Conservation (phyloP, 2,888 invertebrate species). For the Plebejus anna region DNA sequence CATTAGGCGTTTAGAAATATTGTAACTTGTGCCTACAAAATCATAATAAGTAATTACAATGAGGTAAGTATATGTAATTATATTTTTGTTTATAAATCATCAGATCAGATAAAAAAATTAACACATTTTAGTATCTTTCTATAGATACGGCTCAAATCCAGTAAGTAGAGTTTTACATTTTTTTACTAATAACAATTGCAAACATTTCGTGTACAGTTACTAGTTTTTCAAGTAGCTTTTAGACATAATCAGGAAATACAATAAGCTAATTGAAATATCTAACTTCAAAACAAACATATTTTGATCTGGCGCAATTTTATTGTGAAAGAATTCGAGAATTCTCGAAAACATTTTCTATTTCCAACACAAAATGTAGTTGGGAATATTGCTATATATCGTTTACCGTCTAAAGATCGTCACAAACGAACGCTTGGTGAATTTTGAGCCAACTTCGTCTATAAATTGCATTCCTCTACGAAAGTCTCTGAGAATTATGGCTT, state of each 20-base stretch:
- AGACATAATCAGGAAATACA: not conserved
- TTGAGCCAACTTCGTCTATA: conserved; percentile 62
- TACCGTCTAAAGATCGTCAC: conserved; percentile 51
- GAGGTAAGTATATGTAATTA: too few species aligned
- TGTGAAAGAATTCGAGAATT: conserved; percentile 11
- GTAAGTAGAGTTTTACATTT: too few species aligned
- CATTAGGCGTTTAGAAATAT: too few species aligned
- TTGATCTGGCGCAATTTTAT: conserved; percentile 9
- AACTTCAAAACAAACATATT: conserved; percentile 40
- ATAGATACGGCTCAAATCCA: too few species aligned
- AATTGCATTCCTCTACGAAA: conserved; percentile 64
- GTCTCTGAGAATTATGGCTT: conserved; percentile 60
- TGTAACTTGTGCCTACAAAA: too few species aligned
- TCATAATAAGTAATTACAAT: too few species aligned
- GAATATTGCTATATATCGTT: conserved; percentile 42
- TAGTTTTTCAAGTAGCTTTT: not conserved
- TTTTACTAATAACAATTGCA: too few species aligned
- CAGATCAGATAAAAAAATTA: too few species aligned
- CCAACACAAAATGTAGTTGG: conserved; percentile 8
- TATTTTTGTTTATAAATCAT: too few species aligned
- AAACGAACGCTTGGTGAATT: conserved; percentile 55
- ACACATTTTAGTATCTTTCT: too few species aligned
- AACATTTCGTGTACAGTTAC: not conserved
- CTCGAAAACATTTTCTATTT: conserved; percentile 18
- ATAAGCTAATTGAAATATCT: conserved; percentile 41